Evolutionary conservation across 2,113 vertebrate species (phyloP), one percentile per base, ranked within the genome.

Genomic region (Equus przewalskii): DNA sequence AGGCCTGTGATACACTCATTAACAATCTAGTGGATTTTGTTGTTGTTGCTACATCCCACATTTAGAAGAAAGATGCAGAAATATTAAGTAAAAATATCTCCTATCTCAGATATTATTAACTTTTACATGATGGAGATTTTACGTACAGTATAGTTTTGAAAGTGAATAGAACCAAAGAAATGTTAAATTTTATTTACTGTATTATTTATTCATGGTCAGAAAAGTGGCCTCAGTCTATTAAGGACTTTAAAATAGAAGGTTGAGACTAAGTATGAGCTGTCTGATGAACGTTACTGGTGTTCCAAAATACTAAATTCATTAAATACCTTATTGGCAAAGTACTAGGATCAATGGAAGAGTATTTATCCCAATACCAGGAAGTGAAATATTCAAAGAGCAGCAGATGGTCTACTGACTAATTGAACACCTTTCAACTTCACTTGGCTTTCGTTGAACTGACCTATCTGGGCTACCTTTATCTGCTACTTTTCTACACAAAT

Each of bases 21-120:
- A 79, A 80, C 28, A 64, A 73, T 26, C 12, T 56, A 6, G 28
- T 16, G 14, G 10, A 22, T 19, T 69, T 46, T 62, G 81, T 89
- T 58, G 51, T 78, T 9, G 6, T 56, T 46, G 56, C 51, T 72
- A 3, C 4, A 83, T 69, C 91, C 62, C 21, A 80, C 58, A 60
- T 90, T 86, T 95, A 76, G 49, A 96, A 83, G n/a, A 95, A 86
- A 95, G 18, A 79, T 46, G 4, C 18, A 87, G 95, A 86, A 76
- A 60, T 67, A 82, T 82, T 94, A 78, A 85, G 7, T 88, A 69
- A 73, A 56, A 83, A 82, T 64, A 72, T 72, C n/a, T 81, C 44
- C 8, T 72, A 22, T 76, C 49, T 62, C 78, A 89, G 80, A 26
- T 86, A 72, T 70, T 89, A 82, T 49, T 82, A 41, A 94, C 16